Evolutionary conservation across 2,113 vertebrate genomes (phyloP).

Genomic region (Chinchilla lanigera): DNA sequence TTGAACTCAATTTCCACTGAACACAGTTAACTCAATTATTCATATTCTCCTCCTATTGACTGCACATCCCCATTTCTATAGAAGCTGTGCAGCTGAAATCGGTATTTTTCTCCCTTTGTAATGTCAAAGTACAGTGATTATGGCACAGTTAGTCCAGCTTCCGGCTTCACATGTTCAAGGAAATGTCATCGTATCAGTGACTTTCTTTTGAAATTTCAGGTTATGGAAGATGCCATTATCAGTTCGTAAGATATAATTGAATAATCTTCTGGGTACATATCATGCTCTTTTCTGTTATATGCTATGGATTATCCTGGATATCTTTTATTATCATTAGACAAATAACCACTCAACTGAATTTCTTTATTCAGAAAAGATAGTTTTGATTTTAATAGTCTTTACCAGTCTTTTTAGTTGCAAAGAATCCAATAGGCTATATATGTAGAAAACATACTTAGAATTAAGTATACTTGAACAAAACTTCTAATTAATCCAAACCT

Average conservation of each 20-base stretch:
- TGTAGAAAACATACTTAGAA: not conserved
- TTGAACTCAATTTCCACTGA: constrained; percentile 35
- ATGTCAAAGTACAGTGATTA: not conserved
- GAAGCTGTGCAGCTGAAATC: not conserved
- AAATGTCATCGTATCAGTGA: not conserved
- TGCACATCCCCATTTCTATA: constrained; percentile 52
- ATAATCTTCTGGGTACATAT: not conserved
- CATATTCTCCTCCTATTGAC: constrained; percentile 32
- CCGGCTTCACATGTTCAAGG: not conserved
- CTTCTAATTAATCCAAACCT: not conserved
- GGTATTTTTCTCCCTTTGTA: not conserved
- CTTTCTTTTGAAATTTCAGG: not conserved
- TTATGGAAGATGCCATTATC: not conserved
- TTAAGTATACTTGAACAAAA: not conserved
- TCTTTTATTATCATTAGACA: not conserved
- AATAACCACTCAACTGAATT: not conserved
- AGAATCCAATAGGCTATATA: not conserved
- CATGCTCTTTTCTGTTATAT: not conserved
- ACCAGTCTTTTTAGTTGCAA: not conserved
- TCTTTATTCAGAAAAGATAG: not conserved
- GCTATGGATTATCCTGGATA: not conserved
- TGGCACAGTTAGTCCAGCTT: not conserved
- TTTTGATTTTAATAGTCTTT: not conserved
- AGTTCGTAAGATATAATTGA: not conserved
- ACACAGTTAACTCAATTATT: constrained; percentile 60